Base-by-base conservation (phyloP, 2,113 vertebrate species). In the Epinephelus cyanopodus region DNA sequence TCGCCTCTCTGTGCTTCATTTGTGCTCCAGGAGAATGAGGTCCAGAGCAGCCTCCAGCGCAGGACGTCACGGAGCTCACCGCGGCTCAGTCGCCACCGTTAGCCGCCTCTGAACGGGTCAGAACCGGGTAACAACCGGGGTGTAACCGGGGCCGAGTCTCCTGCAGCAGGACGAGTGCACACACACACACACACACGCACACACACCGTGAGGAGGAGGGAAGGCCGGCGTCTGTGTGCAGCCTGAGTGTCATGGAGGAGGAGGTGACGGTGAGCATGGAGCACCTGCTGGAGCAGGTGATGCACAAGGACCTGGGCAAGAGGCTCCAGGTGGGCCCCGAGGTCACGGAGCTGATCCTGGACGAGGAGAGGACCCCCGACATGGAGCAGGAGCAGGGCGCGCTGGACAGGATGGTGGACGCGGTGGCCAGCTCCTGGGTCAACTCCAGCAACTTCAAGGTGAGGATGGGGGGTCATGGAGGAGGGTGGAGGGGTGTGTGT, bases 361-460 rank as follows among this genome's bases (percentile, higher is more conserved):
- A 98, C 91, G 94, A 93, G 83, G 96, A 97, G 88, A 97, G 95
- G 91, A 97, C 95, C 72, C 90, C 95, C 10, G 96, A 97, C 68
- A 39, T 99, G 83, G 97, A 99, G 73, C 96, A 97, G 17, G 98
- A 99, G 94, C 98, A 98, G 95, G 95, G 93, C 61, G 88, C 95
- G 94, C 94, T 99, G 92, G 98, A 99, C 95, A 95, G 96, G 89
- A 96, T 98, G 94, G 97, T 98, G 92, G 98, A 99, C 67, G 95
- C 95, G 15, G 93, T 99, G 74, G 97, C 97, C 84, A 96, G 97
- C 79, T 97, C 97, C 81, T 99, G 98, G 98, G 97, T 99, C 77
- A 99, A 99, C 94, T 96, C 97, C 82, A 99, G 97, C 94, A 97
- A 99, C 95, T 99, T 97, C 47, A 99, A 99, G 98, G 98, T 99